Conservation (phyloP, 1,140 invertebrate species). For the Trialeurodes vaporariorum region DNA sequence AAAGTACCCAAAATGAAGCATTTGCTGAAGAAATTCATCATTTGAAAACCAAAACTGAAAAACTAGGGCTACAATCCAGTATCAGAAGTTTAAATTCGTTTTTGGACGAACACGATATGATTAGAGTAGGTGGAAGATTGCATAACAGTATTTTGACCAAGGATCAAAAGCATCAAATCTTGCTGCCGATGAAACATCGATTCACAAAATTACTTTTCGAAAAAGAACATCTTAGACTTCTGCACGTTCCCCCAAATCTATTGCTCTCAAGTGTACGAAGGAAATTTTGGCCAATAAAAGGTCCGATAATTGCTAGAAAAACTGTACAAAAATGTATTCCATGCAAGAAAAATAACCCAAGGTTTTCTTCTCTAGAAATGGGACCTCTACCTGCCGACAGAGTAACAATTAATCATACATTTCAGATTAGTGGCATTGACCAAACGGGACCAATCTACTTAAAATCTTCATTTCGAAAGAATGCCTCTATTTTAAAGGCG, state of each 20-base stretch:
- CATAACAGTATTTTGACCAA: constrained; percentile 11
- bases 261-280: constrained; percentile 14
- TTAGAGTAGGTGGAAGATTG: not conserved
- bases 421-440: constrained; percentile 2
- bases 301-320: not conserved
- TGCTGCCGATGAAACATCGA: constrained; percentile 20
- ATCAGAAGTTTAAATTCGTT: not conserved
- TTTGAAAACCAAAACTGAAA: not conserved
- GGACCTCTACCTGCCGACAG: not conserved
- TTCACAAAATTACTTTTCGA: constrained; percentile 18
- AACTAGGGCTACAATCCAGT: not conserved
- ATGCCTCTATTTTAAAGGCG: not conserved
- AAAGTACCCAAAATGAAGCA: not conserved
- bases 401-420: not conserved
- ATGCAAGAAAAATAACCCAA: not conserved
- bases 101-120: not conserved
- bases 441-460: not conserved
- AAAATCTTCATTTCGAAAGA: not conserved
- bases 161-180: constrained; percentile 28
- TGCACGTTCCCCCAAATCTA: constrained; percentile 19
- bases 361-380: not conserved
- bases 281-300: not conserved
- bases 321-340: not conserved
- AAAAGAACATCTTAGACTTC: constrained; percentile 16
- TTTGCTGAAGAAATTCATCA: not conserved